Evolutionary conservation across 2,113 vertebrate genomes (phyloP), one percentile per base, ranked within the genome.

Genomic region (Campylomormyrus numenius): DNA sequence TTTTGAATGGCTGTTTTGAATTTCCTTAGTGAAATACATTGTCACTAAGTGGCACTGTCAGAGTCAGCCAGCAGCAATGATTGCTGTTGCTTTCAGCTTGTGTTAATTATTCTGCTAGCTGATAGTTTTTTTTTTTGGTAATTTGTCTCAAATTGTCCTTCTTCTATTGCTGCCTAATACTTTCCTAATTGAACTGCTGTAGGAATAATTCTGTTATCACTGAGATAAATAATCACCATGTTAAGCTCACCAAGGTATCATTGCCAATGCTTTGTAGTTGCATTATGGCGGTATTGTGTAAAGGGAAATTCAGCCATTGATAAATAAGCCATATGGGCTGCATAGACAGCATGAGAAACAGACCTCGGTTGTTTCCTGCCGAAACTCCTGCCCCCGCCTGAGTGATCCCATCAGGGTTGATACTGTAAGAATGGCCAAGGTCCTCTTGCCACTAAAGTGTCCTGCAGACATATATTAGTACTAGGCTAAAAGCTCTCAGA

Each of bases 1-100:
- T 85, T 31, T 89, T 89, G 39, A 80, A 48, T 24, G 45, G 88
- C 62, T 80, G 8, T 88, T 88, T 70, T 70, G n/a, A 70, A 70
- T 70, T 70, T 35, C n/a, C 39, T 48, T 49, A 49, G 13, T 89
- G 62, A 70, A 31, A 88, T 11, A 88, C 53, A 62, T 45, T 88
- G 53, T 85, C 46, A 85, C 83, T 52, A 42, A 74, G 45, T 15
- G 13, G 21, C 62, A 89, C 62, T 89, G 87, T 58, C 58, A 66
- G 42, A n/a, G 88, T 52, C 45, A 77, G 66, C 62, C n/a, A 35
- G 88, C 62, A 77, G 19, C 48, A 49, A 13, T 87, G 48, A n/a
- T n/a, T 50, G n/a, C 84, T 86, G 45, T 35, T 3, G 31, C 27
- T 80, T 87, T 53, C 86, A 35, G 50, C 13, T n/a, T 21, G 6